Conservation (phyloP, 2,797 vertebrate genomes). For the Macrochelys suwanniensis region DNA sequence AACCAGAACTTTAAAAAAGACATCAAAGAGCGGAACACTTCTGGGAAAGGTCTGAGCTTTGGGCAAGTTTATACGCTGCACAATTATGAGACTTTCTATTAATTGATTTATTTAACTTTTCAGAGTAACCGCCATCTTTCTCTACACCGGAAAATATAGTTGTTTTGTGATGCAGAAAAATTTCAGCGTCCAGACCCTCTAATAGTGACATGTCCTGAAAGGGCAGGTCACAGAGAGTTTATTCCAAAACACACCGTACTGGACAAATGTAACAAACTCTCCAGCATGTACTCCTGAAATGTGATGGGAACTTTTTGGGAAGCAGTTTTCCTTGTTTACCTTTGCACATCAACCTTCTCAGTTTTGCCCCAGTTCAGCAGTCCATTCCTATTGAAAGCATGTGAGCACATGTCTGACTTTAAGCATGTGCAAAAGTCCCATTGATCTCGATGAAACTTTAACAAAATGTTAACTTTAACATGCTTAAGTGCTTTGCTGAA, state of each 20-base stretch:
- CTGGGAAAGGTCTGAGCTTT: neutral
- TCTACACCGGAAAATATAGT: neutral
- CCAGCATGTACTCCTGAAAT: neutral
- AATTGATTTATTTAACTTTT: neutral
- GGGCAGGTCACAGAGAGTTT: slow-evolving; percentile 35
- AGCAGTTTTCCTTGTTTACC: neutral
- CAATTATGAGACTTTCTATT: neutral
- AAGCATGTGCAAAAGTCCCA: neutral
- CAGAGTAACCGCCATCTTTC: neutral
- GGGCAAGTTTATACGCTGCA: accelerated
- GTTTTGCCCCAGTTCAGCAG: neutral
- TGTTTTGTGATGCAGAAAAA: neutral
- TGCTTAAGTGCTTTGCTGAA: neutral
- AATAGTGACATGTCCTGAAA: neutral
- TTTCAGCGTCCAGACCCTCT: accelerated
- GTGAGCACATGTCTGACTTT: neutral
- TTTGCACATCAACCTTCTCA: accelerated
- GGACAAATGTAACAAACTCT: neutral
- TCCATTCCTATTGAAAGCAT: neutral
- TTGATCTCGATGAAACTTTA: neutral
- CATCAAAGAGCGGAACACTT: slow-evolving; percentile 32
- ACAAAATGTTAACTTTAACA: neutral
- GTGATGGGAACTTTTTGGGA: neutral
- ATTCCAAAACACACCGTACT: neutral
- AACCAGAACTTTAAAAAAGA: neutral